phyloP scores from a whole-genome alignment of 1,140 invertebrate genomes.

The Colletes gigas region DNA sequence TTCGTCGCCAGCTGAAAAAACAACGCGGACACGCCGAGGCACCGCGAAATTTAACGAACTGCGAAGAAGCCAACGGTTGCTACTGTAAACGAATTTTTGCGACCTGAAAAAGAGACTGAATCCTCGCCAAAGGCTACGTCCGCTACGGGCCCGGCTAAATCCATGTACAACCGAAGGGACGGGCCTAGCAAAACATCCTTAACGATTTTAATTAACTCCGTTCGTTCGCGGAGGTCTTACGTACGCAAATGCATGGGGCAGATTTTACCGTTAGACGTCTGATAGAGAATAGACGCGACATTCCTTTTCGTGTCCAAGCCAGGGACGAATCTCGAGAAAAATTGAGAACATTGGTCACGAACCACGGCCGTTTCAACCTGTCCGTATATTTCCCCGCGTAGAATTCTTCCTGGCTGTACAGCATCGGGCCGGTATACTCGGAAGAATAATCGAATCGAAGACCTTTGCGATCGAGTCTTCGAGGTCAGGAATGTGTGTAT shows the following conservation, averaged over 20 bases:
- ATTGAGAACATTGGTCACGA: constrained; percentile 43
- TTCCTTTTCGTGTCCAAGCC: constrained; percentile 42
- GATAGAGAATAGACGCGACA: constrained; percentile 59
- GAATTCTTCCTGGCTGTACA: constrained; percentile 4
- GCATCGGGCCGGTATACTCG: not conserved
- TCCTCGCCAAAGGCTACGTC: constrained; percentile 28
- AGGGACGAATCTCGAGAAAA: constrained; percentile 50
- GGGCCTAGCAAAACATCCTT: constrained; percentile 57
- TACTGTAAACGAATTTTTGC: constrained; percentile 1
- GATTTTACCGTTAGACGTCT: constrained; percentile 62
- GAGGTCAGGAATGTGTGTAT: not conserved
- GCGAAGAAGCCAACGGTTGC: not conserved
- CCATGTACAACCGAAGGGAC: constrained; percentile 55
- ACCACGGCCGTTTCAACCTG: constrained; percentile 12
- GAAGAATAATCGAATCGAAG: not conserved
- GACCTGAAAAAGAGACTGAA: constrained; percentile 24
- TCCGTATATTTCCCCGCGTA: constrained; percentile 13
- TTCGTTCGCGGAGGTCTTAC: constrained; percentile 53
- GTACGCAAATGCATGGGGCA: constrained; percentile 62
- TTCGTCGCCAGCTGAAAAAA: not conserved
- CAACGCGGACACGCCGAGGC: no score
- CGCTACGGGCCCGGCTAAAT: constrained; percentile 9
- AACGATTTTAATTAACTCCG: constrained; percentile 71
- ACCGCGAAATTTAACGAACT: not conserved
- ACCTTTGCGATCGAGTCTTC: not conserved